These are phyloP conservation scores for Cephonodes hylas DNA, from an alignment of 2,888 invertebrate species.

Conservation along the genomic window DNA sequence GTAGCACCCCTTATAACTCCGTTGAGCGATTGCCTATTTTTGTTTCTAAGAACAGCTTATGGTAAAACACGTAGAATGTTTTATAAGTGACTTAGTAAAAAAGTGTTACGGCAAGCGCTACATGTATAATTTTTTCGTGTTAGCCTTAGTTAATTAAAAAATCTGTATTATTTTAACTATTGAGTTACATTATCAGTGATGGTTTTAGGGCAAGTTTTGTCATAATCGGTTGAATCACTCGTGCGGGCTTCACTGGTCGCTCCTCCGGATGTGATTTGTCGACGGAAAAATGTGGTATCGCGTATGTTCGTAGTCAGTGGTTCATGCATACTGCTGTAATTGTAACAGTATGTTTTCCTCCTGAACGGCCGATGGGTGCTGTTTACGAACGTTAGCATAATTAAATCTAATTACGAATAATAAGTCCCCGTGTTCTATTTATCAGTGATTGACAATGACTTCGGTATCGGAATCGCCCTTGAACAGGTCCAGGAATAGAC, in stretches of 20 bases:
- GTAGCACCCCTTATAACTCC: constrained; percentile 33
- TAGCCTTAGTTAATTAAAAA: too few relatives aligned
- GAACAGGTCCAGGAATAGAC: constrained; percentile 64
- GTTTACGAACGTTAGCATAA: constrained; percentile 20
- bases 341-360: constrained; percentile 72
- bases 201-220: constrained; percentile 48
- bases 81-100: constrained; percentile 7
- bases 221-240: constrained; percentile 71
- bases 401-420: constrained; percentile 18
- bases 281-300: constrained; percentile 77
- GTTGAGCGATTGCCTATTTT: constrained; percentile 47
- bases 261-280: constrained; percentile 80
- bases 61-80: constrained; percentile 30
- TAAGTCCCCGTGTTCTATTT: constrained; percentile 24
- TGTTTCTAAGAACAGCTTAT: constrained; percentile 36
- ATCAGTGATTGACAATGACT: constrained; percentile 49
- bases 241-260: constrained; percentile 53
- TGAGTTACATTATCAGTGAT: constrained; percentile 62
- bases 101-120: background rate
- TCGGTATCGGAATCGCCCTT: constrained; percentile 68
- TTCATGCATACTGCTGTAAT: constrained; percentile 57
- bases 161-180: too few relatives aligned
- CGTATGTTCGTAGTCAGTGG: constrained; percentile 57
- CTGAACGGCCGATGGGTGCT: constrained; percentile 53
- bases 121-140: background rate